phyloP scores from a whole-genome alignment of 2,888 invertebrate species.

The Corbicula japonica region DNA sequence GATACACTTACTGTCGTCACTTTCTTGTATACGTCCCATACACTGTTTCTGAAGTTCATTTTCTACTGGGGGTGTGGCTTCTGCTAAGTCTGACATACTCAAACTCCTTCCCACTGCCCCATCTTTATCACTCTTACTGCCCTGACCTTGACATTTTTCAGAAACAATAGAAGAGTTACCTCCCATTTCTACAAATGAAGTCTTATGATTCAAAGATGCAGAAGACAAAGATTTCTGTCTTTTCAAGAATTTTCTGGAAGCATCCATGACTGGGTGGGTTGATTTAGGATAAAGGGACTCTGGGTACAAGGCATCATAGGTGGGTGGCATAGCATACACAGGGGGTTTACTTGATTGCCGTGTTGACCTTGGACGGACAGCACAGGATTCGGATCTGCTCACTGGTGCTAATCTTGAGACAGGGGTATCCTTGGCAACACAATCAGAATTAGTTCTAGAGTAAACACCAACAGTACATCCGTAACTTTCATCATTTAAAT shows the following conservation, averaged over 20 bases:
- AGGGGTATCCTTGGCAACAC: conserved; percentile 20
- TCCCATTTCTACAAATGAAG: conserved; percentile 37
- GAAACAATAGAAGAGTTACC: conserved; percentile 30
- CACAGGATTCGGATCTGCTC: conserved; percentile 29
- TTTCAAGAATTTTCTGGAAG: conserved; percentile 51
- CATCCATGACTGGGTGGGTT: conserved; percentile 61
- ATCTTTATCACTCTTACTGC: conserved; percentile 44
- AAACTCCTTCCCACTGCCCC: conserved; percentile 64
- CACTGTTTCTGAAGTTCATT: conserved; percentile 66
- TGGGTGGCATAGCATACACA: conserved; percentile 40
- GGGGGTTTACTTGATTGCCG: conserved; percentile 42
- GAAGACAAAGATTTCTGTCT: conserved; percentile 66
- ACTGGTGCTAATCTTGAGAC: conserved; percentile 22
- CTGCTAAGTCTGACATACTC: conserved; percentile 69
- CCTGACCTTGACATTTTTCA: conserved; percentile 5
- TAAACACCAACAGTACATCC: conserved; percentile 65
- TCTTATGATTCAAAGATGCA: conserved; percentile 59
- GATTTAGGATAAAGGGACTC: conserved; percentile 51
- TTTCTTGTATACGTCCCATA: conserved; percentile 43
- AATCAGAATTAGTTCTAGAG: conserved; percentile 37
- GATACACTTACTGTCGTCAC: conserved; percentile 65
- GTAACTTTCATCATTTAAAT: conserved; percentile 51
- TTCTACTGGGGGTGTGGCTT: conserved; percentile 58
- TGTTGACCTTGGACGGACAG: neutral
- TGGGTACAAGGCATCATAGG: conserved; percentile 63